These are phyloP conservation scores for Panulirus ornatus DNA, from an alignment of 1,140 invertebrate genomes.

Conservation along the genomic window DNA sequence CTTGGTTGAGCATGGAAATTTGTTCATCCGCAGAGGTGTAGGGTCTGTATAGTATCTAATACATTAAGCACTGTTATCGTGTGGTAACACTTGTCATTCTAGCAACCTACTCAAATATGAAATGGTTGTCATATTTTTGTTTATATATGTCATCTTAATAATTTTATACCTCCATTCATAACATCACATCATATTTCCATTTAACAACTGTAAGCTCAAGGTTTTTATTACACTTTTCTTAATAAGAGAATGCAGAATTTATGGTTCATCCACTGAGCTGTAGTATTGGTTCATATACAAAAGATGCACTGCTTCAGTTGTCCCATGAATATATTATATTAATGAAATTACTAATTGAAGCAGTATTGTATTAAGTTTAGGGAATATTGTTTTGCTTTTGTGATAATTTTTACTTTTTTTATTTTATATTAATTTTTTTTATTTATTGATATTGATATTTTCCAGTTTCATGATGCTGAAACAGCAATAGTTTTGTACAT, in stretches of 20 bases:
- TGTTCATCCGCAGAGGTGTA: no score
- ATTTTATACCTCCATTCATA: not conserved
- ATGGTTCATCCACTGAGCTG: not conserved
- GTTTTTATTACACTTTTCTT: not conserved
- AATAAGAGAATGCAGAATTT: not conserved
- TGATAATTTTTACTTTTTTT: no score
- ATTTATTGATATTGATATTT: no score
- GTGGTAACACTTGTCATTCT: no score
- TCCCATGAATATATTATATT: not conserved
- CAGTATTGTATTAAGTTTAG: not conserved
- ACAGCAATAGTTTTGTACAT: constrained; percentile 59
- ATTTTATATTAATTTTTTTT: no score
- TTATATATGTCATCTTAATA: no score
- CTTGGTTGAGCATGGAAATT: no score
- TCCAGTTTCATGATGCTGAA: constrained; percentile 44
- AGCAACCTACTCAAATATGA: not conserved
- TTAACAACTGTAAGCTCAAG: not conserved
- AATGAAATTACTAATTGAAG: not conserved
- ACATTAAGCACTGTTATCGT: no score
- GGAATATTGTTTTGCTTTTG: not conserved
- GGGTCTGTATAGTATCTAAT: no score
- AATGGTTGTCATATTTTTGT: not conserved
- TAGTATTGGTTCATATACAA: not conserved
- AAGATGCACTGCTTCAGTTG: not conserved
- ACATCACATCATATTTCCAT: not conserved